Percentiles rank a stretch among this genome's conserved stretches.
phyloP scores from a whole-genome alignment of 1,140 invertebrate species.

The Solen grandis region DNA sequence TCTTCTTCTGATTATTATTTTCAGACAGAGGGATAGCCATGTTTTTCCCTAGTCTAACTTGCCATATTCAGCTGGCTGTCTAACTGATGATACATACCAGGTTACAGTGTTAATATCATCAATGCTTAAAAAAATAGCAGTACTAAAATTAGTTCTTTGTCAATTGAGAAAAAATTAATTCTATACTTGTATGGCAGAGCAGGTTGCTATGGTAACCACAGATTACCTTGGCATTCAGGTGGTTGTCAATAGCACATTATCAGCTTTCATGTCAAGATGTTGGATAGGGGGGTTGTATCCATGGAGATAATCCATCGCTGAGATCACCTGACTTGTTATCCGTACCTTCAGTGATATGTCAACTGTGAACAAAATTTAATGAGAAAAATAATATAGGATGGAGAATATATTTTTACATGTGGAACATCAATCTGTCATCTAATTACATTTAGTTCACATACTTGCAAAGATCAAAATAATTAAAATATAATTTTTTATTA shows the following conservation, averaged over 20 bases:
- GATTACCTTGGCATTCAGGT: slow-evolving; percentile 63
- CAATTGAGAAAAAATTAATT: no score
- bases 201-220: no score
- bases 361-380: slow-evolving; percentile 9
- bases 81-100: no score
- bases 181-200: no score
- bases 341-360: slow-evolving; percentile 48
- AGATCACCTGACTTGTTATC: slow-evolving; percentile 53
- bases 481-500: neutral
- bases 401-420: neutral
- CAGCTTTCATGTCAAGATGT: slow-evolving; percentile 68
- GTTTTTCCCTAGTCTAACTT: no score
- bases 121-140: no score
- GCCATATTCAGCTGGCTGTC: no score
- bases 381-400: neutral
- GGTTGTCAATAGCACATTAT: slow-evolving; percentile 66
- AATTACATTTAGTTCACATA: neutral
- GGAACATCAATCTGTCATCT: neutral
- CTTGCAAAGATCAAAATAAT: neutral
- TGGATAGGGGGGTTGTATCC: slow-evolving; percentile 53
- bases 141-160: no score
- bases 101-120: no score
- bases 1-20: no score
- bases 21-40: no score
- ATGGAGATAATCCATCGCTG: slow-evolving; percentile 64